Evolutionary conservation across 1,140 invertebrate species (phyloP).

Genomic region (Mylabris phalerata): DNA sequence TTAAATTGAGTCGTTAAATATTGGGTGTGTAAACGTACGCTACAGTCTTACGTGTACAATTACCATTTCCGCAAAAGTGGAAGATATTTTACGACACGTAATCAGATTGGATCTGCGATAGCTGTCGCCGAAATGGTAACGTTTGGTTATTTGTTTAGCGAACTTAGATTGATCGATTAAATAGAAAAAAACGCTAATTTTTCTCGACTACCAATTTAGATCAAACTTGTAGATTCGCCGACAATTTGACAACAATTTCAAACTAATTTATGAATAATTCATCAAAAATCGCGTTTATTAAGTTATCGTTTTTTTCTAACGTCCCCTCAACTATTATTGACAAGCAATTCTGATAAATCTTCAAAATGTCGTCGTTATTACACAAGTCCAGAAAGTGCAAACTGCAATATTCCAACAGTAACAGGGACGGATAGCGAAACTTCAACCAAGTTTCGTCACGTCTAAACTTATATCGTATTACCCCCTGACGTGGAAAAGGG

Average conservation of each 20-base stretch:
- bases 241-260: too few species aligned
- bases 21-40: neutral
- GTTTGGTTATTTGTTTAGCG: too few species aligned
- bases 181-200: too few species aligned
- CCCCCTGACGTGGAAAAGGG: neutral
- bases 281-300: too few species aligned
- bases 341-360: too few species aligned
- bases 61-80: conserved; percentile 7
- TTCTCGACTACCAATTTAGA: too few species aligned
- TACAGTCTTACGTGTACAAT: conserved; percentile 3
- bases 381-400: conserved; percentile 2
- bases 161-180: too few species aligned
- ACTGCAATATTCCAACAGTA: neutral
- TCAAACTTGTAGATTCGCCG: too few species aligned
- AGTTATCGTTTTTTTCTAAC: too few species aligned
- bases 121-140: neutral
- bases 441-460: conserved; percentile 29
- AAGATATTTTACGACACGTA: conserved; percentile 2
- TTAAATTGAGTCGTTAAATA: conserved; percentile 1
- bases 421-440: conserved; percentile 2
- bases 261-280: too few species aligned
- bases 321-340: too few species aligned
- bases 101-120: conserved; percentile 8
- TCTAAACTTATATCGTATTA: conserved; percentile 32
- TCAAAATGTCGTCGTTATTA: neutral